Base-by-base conservation (phyloP, 2,888 invertebrate genomes). In the Hirudinaria manillensis region DNA sequence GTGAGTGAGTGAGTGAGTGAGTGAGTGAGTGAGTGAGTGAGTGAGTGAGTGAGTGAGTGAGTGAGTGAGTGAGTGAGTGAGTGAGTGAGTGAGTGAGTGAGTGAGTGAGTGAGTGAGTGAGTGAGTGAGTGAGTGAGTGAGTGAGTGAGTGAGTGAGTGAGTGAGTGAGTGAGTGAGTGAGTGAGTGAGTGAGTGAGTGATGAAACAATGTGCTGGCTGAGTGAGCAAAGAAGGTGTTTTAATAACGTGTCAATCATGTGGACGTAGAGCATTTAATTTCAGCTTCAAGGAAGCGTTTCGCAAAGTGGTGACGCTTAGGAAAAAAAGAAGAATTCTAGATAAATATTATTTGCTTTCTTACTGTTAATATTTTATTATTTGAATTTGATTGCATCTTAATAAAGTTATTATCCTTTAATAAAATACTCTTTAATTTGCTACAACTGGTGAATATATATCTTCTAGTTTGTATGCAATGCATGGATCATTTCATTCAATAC, bases 51-150 rank as follows among this genome's bases (percentile, higher is more conserved):
- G 74, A 34, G 36, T 70, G 70, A 13, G 38, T 75, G 76, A 36
- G 72, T 29, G 68, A 7, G 76, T 75, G 53, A 65, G 76, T 75
- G 61, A 65, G 36, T 74, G 51, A 38, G 61, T 65, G 45, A 65
- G 36, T 65, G 66, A 61, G 66, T 53, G 61, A 19, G 66, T 74
- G 4, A 38, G 51, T 74, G 74, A 53, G 32, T 75, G 75, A 72
- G 72, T 53, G 72, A 45, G 75, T 75, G 75, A 74, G 75, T 75
- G 75, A 75, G 75, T 71, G 75, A 75, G 75, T 72, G 71, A 75
- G 75, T 75, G 75, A 75, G 66, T 74, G 76, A 65, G 76, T 76
- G 76, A 75, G 73, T 74, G 73, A 75, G 73, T 74, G 76, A 75
- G 76, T 75, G 73, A 75, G 76, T 74, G 73, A 70, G 56, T 75